These are phyloP conservation scores for Lordiphosa stackelbergi DNA, from an alignment of 1,140 invertebrate species.

Conservation along the genomic window DNA sequence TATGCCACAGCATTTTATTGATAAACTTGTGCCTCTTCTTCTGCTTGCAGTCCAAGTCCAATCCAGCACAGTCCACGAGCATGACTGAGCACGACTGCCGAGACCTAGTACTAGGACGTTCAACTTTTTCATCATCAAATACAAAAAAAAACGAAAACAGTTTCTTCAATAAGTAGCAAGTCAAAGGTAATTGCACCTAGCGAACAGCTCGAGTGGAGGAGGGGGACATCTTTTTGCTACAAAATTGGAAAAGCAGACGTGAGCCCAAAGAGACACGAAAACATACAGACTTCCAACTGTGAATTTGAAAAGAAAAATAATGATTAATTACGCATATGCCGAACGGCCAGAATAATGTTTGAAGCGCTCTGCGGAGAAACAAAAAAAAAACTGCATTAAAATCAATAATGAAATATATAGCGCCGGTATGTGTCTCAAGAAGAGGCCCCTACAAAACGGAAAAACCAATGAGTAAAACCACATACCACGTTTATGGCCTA, in stretches of 20 bases:
- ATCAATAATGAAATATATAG: slow-evolving; percentile 57
- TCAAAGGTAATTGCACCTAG: slow-evolving; percentile 39
- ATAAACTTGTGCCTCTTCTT: slow-evolving; percentile 55
- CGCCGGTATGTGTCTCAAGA: slow-evolving; percentile 33
- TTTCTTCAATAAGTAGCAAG: slow-evolving; percentile 25
- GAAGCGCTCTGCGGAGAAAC: slow-evolving; percentile 24
- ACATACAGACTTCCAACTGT: not conserved
- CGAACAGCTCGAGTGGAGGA: slow-evolving; percentile 27
- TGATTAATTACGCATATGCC: slow-evolving; percentile 57
- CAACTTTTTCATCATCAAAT: slow-evolving; percentile 37
- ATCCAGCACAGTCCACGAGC: slow-evolving; percentile 45
- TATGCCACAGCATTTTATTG: slow-evolving; percentile 69
- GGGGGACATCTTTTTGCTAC: slow-evolving; percentile 28
- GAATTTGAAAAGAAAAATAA: slow-evolving; percentile 12
- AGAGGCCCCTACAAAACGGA: slow-evolving; percentile 22
- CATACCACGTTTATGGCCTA: slow-evolving; percentile 49
- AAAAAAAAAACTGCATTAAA: slow-evolving; percentile 60
- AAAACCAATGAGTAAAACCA: slow-evolving; percentile 72
- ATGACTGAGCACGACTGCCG: slow-evolving; percentile 39
- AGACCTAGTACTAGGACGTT: slow-evolving; percentile 23
- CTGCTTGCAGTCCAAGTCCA: not conserved
- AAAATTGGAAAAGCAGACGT: slow-evolving; percentile 48
- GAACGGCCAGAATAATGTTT: slow-evolving; percentile 33
- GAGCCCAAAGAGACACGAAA: slow-evolving; percentile 26
- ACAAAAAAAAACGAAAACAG: slow-evolving; percentile 3